Conservation (phyloP, 2,113 vertebrate genomes). For the Hippocampus comes region DNA sequence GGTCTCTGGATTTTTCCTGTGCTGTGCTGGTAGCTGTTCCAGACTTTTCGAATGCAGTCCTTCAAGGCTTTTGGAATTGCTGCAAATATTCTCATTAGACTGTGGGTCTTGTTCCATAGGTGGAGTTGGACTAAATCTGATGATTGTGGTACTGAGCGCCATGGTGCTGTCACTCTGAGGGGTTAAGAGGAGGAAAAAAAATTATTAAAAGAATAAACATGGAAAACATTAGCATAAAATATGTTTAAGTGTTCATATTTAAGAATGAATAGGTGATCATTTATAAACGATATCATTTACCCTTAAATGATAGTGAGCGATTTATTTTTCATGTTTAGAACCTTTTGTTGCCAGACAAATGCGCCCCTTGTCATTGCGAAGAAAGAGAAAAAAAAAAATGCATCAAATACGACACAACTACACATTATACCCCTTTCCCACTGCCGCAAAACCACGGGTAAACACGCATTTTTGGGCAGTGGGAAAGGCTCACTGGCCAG, state of each 20-base stretch:
- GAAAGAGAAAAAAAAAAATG: too few species aligned
- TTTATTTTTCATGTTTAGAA: not conserved
- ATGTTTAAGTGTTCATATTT: not conserved
- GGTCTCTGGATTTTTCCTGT: constrained; percentile 40
- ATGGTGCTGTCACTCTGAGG: constrained; percentile 73
- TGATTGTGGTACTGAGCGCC: constrained; percentile 87
- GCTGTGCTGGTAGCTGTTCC: constrained; percentile 41
- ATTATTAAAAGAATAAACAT: not conserved
- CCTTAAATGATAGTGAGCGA: not conserved
- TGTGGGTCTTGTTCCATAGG: constrained; percentile 55
- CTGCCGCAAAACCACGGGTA: too few species aligned
- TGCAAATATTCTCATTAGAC: constrained; percentile 21
- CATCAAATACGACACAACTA: too few species aligned
- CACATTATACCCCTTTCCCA: too few species aligned
- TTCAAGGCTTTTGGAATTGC: constrained; percentile 31
- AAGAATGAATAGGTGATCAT: too few species aligned
- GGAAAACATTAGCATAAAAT: not conserved
- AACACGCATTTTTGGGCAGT: too few species aligned
- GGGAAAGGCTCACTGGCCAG: too few species aligned
- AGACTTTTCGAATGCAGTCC: constrained; percentile 55
- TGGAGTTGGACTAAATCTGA: constrained; percentile 81
- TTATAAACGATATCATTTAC: too few species aligned
- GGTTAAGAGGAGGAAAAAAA: constrained; percentile 15
- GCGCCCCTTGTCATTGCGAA: too few species aligned
- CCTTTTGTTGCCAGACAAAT: too few species aligned